Evolutionary conservation across 2,888 invertebrate genomes (phyloP), one percentile per base, ranked within the genome.

Genomic region (Ectobius pallidus): DNA sequence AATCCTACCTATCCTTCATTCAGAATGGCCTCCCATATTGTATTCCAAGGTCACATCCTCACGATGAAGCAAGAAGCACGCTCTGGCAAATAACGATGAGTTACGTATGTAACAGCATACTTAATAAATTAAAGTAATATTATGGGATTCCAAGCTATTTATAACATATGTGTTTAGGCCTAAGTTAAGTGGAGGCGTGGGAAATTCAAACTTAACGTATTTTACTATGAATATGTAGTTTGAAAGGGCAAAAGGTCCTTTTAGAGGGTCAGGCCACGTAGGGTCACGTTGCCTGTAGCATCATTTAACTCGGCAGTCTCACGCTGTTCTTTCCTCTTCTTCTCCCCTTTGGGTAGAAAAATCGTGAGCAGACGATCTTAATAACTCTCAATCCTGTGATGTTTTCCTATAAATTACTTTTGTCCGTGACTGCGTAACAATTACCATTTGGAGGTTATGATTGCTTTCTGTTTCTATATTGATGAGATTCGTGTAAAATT

Each of bases 311-410:
- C 1, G 14, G 18, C 32, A 9, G 42, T 63, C 63, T 42, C 63
- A 63, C 63, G 63, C 22, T 63, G 20, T 18, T 34, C 18, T 34
- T 18, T 62, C 27, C 3, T 16, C 27, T 27, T 55, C 16, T 16
- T 55, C 27, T 62, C 18, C 39, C 63, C 63, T 42, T 14, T 0
- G 25, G 52, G 25, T 25, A 52, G 52, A 52, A 20, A 42, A 63
- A 63, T 63, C 63, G 63, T 63, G 63, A 30, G 63, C 20, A 63
- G 63, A 34, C 63, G 63, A 63, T 42, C 39, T 63, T 63, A 63
- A 63, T 63, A 63, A 42, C 39, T 34, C 42, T 63, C 63, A 34
- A 39, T 63, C 20, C 63, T 63, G 20, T 16, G 30, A 61, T 30
- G 61, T 61, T 61, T 61, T 18, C n/a, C 30, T 61, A 42, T 63